These are phyloP conservation scores for Actinostola sp. DNA, from an alignment of 92 coral and sea anemone genomes.

Conservation along the genomic window DNA sequence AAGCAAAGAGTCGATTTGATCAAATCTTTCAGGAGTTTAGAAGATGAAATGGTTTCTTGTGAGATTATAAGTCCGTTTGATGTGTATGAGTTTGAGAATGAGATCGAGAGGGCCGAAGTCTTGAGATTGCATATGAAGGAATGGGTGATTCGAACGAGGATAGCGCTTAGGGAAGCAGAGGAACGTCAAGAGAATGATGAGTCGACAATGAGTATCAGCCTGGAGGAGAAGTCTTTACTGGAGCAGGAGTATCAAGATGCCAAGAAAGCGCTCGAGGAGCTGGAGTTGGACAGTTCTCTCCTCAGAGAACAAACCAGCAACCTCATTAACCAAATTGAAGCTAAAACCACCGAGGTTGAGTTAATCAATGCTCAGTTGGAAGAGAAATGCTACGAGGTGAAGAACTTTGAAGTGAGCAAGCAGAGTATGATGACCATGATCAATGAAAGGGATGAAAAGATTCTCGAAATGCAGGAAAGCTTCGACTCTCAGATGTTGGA, in stretches of 20 bases:
- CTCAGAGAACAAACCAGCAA: constrained; percentile 74
- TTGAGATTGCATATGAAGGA: constrained; percentile 55
- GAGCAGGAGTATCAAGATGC: constrained; percentile 49
- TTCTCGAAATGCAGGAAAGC: constrained; percentile 84
- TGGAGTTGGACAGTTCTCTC: constrained; percentile 72
- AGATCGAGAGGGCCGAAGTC: constrained; percentile 49
- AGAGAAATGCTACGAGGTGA: constrained; percentile 57
- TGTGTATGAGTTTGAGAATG: constrained; percentile 42
- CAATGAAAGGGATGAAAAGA: constrained; percentile 74
- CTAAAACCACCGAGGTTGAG: constrained; percentile 50
- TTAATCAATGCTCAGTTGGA: constrained; percentile 59
- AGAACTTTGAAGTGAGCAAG: constrained; percentile 54
- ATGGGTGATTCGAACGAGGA: constrained; percentile 49
- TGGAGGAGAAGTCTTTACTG: constrained; percentile 53
- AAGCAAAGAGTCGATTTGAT: constrained; percentile 54
- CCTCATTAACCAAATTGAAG: constrained; percentile 61
- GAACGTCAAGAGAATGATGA: neutral
- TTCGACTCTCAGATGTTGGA: constrained; percentile 76
- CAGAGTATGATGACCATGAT: constrained; percentile 66
- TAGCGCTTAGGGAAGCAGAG: constrained; percentile 5
- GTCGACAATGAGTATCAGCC: constrained; percentile 27
- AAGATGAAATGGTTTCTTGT: constrained; percentile 34
- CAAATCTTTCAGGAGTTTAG: constrained; percentile 52
- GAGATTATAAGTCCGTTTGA: constrained; percentile 27
- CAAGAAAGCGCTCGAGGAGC: constrained; percentile 53